Evolutionary conservation across 30 jellyfish, hydroid and myxozoan species (phyloP).

Genomic region (Aurelia sp.): DNA sequence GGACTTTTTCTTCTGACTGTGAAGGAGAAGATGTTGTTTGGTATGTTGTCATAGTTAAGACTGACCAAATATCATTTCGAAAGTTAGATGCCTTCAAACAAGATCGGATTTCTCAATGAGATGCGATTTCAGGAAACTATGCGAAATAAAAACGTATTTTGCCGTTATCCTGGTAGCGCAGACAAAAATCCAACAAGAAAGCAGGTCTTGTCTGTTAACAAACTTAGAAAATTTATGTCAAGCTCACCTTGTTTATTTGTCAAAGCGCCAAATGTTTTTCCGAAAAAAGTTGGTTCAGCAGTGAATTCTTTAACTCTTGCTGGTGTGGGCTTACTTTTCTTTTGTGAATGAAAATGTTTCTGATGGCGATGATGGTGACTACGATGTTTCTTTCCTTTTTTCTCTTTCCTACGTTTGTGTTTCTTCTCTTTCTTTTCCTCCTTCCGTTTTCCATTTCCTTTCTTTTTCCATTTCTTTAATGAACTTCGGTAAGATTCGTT

Average conservation of each 20-base stretch:
- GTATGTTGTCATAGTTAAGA: too few species aligned
- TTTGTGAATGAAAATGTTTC: conserved; percentile 28
- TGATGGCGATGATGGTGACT: conserved; percentile 32
- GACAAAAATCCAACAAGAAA: too few species aligned
- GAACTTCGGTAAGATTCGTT: conserved; percentile 54
- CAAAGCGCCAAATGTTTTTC: conserved; percentile 49
- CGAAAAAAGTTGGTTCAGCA: conserved; percentile 46
- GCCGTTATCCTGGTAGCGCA: too few species aligned
- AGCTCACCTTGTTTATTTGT: conserved; percentile 41
- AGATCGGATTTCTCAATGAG: too few species aligned
- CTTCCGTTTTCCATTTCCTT: conserved; percentile 43
- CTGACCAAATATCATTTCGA: too few species aligned
- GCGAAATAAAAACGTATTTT: too few species aligned
- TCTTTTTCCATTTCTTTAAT: conserved; percentile 25
- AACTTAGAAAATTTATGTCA: too few species aligned
- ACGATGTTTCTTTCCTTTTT: background rate
- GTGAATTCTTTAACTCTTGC: conserved; percentile 25
- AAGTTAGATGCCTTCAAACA: too few species aligned
- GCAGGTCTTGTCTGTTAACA: too few species aligned
- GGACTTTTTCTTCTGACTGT: too few species aligned
- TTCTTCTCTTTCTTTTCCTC: conserved; percentile 10
- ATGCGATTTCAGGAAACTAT: too few species aligned
- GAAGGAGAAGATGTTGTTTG: too few species aligned
- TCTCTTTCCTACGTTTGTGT: background rate
- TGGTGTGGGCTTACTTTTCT: conserved; percentile 54